Conservation (phyloP, 2,888 invertebrate species). For the Synergus japonicus region DNA sequence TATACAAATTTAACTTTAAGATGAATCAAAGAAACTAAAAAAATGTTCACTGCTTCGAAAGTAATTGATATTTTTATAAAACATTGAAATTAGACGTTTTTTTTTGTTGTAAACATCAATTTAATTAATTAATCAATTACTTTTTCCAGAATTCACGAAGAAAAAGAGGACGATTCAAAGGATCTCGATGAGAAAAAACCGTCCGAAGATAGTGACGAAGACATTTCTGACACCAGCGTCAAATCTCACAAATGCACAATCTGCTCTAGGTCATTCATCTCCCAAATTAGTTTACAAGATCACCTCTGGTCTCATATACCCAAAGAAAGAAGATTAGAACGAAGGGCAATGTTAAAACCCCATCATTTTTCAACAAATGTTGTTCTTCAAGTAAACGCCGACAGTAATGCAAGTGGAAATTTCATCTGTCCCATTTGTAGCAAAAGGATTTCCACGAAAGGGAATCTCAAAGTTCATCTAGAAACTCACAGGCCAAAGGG, state of each 20-base stretch:
- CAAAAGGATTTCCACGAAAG: slow-evolving; percentile 82
- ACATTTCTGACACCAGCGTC: slow-evolving; percentile 45
- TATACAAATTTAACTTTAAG: too few species aligned
- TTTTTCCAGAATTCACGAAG: slow-evolving; percentile 49
- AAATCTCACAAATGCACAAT: slow-evolving; percentile 80
- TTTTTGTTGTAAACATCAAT: too few species aligned
- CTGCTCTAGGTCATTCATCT: slow-evolving; percentile 80
- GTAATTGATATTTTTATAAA: too few species aligned
- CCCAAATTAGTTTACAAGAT: slow-evolving; percentile 81
- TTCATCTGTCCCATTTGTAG: slow-evolving; percentile 82
- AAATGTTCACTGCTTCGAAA: too few species aligned
- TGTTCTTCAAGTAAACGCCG: slow-evolving; percentile 70
- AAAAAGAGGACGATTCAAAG: slow-evolving; percentile 56
- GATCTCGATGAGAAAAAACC: slow-evolving; percentile 50
- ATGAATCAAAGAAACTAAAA: too few species aligned
- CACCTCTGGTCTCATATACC: slow-evolving; percentile 82
- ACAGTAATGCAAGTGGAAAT: slow-evolving; percentile 71
- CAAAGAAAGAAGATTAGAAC: slow-evolving; percentile 70
- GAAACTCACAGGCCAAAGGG: slow-evolving; percentile 83
- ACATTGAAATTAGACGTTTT: too few species aligned
- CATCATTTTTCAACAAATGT: slow-evolving; percentile 71
- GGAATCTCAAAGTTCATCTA: slow-evolving; percentile 82
- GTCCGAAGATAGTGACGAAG: slow-evolving; percentile 53
- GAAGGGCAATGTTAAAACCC: slow-evolving; percentile 68
- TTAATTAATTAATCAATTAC: background rate